Base-by-base conservation (phyloP, 2,113 vertebrate genomes). In the Nesogale talazaci region DNA sequence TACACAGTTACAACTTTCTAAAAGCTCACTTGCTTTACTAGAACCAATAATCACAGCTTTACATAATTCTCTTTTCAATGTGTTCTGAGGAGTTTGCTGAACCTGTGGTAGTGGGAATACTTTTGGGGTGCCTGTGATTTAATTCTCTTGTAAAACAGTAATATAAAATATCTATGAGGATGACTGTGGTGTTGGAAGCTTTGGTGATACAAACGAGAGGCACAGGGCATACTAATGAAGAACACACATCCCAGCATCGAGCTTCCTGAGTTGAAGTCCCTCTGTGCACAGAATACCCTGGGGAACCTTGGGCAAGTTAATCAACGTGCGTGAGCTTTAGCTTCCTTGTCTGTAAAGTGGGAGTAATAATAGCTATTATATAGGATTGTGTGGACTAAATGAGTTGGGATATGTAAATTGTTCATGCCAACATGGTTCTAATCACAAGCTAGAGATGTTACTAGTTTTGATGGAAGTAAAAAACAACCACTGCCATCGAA, bases 111-210 rank as follows among this genome's bases (percentile, higher is more conserved):
- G 4, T 8, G 52, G 17, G 65, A 80, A 34, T 78, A 61, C 77
- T 86, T 93, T 83, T 75, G 72, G 59, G 70, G n/a, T 82, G 34
- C 34, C 38, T 84, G 46, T 86, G 52, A 27, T 86, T 86, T 74
- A 70, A 72, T 56, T 52, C 1, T 74, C 57, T 74, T 82, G 3
- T 63, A 42, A 76, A 81, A 34, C 36, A 57, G 19, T 67, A 84
- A 72, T 52, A 52, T 46, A n/a, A 85, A 20, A 31, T 90, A 56
- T 74, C 15, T 40, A 67, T 52, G 61, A 92, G n/a, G 27, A 61
- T 52, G 79, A 22, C 42, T 12, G 10, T 65, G 19, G 22, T 77
- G 10, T 38, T 86, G 65, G 29, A 57, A 52, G 76, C 59, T 85
- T 82, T 82, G 42, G 8, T 46, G 20, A 10, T 89, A 61, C 94